These are phyloP conservation scores for Panopea generosa DNA, from an alignment of 2,888 invertebrate species.

Conservation along the genomic window DNA sequence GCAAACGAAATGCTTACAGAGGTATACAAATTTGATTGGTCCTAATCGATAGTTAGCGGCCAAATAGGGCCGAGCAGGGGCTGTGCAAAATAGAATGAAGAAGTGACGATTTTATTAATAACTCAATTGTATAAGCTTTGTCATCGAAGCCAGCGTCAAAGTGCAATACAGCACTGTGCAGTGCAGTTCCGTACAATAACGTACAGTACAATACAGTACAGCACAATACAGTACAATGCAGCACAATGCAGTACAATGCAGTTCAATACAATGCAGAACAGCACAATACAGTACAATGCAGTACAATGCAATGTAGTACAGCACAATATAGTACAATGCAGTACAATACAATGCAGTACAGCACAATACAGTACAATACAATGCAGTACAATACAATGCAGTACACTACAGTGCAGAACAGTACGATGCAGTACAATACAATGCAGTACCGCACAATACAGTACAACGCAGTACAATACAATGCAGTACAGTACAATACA, in stretches of 20 bases:
- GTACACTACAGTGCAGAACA: constrained; percentile 2
- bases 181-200: background rate
- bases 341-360: constrained; percentile 43
- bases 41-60: no score
- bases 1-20: no score
- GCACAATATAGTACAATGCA: constrained; percentile 43
- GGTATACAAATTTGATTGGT: no score
- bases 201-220: constrained; percentile 33
- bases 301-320: constrained; percentile 56
- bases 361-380: constrained; percentile 40
- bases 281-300: constrained; percentile 61
- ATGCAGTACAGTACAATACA: constrained; percentile 1
- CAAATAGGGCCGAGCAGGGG: no score
- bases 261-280: constrained; percentile 57
- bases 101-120: no score
- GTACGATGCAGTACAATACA: background rate
- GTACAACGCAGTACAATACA: background rate
- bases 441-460: background rate
- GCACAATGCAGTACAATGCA: constrained; percentile 57
- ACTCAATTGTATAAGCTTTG: no score
- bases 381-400: constrained; percentile 32
- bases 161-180: background rate
- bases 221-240: constrained; percentile 56
- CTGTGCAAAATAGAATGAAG: no score
- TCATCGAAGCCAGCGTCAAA: no score